Evolutionary conservation across 2,797 vertebrate genomes (phyloP), one percentile per base, ranked within the genome.

Genomic region (Threskiornis aethiopicus): DNA sequence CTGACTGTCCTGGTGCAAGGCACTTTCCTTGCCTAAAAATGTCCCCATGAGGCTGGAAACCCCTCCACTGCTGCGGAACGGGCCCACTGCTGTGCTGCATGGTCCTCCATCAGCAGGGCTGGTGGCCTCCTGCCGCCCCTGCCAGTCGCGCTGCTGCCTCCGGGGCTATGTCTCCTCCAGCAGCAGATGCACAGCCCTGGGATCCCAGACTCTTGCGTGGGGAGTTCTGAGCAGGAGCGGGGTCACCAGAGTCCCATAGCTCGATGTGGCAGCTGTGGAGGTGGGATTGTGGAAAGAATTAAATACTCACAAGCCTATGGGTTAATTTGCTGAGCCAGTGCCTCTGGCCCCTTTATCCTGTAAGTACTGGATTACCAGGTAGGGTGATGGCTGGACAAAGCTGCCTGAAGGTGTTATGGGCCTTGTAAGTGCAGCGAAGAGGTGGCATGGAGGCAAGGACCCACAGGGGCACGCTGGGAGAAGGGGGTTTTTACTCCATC

Each of bases 101-200:
- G 3, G 29, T 51, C 59, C 26, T 57, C 26, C 29, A 2, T 4
- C n/a, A 18, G 11, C 51, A 35, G 35, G 14, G 26, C 41, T 21
- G 19, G 15, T 28, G 37, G 4, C 12, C 8, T 24, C 22, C 15
- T 37, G 26, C 29, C 20, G 2, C 28, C 9, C 28, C 3, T 6
- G 9, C 17, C 10, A 3, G 47, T 33, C n/a, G 5, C 22, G 98
- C 98, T 98, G 98, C 98, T 61, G 98, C 96, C 17, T 98, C 98
- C 75, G 98, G 39, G 55, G 98, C 26, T 83, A 98, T 96, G 97
- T 98, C 97, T 98, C 98, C 96, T 99, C 98, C 1, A 98, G 99
- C 80, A 98, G 97, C 39, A 98, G 98, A 25, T 97, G 51, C 98
- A 95, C 55, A 98, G 95, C 44, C 95, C 98, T 11, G 98, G 97